Conservation (phyloP, 64 coral and sea anemone genomes). For the Montipora foliosa region DNA sequence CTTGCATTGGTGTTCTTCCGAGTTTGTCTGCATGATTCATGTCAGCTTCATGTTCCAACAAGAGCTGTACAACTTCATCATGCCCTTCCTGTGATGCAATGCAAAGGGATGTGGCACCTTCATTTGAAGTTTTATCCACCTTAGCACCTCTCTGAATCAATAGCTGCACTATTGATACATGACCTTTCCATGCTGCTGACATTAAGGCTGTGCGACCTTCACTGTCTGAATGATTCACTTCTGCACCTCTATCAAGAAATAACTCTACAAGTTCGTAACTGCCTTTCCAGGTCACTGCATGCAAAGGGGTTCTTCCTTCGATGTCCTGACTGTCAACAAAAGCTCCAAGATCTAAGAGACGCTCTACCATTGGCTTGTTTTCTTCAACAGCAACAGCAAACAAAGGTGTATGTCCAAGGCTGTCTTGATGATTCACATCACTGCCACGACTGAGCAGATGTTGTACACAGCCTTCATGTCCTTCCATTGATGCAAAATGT, state of each 20-base stretch:
- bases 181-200: slow-evolving; percentile 94
- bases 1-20: slow-evolving; percentile 90
- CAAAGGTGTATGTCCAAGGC: slow-evolving; percentile 77
- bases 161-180: slow-evolving; percentile 75
- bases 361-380: slow-evolving; percentile 72
- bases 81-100: slow-evolving; percentile 93
- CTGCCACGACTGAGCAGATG: slow-evolving; percentile 71
- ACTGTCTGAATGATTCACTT: slow-evolving; percentile 76
- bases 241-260: slow-evolving; percentile 77
- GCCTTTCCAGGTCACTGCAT: slow-evolving; percentile 86
- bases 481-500: slow-evolving; percentile 79
- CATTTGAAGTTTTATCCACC: slow-evolving; percentile 76
- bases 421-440: slow-evolving; percentile 70
- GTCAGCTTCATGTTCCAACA: slow-evolving; percentile 89
- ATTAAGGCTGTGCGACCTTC: slow-evolving; percentile 90
- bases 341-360: slow-evolving; percentile 72
- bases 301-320: slow-evolving; percentile 86
- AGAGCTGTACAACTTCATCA: slow-evolving; percentile 91
- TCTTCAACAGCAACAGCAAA: slow-evolving; percentile 86
- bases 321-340: slow-evolving; percentile 70
- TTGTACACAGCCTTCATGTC: slow-evolving; percentile 71
- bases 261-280: slow-evolving; percentile 81
- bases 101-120: slow-evolving; percentile 88
- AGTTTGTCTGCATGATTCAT: slow-evolving; percentile 90
- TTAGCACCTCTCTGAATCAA: slow-evolving; percentile 88